Evolutionary conservation across 2,888 invertebrate genomes (phyloP).

Genomic region (Diaperis boleti): DNA sequence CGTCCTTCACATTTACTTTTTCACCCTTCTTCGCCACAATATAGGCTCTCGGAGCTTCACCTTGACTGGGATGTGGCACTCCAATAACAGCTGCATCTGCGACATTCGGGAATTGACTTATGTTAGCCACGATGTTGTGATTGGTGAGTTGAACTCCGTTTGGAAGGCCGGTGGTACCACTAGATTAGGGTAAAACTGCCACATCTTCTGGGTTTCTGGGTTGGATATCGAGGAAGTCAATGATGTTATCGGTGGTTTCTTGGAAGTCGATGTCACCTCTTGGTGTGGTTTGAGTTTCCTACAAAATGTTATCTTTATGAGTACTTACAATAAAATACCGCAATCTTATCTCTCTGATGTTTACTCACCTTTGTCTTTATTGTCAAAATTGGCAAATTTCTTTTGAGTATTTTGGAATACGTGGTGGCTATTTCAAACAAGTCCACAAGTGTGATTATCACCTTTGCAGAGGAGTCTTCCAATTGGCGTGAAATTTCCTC

Average conservation of each 20-base stretch:
- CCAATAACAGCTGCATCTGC: slow-evolving; percentile 88
- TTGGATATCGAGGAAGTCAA: slow-evolving; percentile 67
- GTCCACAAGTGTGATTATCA: neutral
- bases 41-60: slow-evolving; percentile 84
- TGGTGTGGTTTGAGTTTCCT: slow-evolving; percentile 59
- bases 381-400: slow-evolving; percentile 69
- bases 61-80: slow-evolving; percentile 74
- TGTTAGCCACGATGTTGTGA: slow-evolving; percentile 51
- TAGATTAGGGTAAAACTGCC: slow-evolving; percentile 82
- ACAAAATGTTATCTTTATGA: slow-evolving; percentile 43
- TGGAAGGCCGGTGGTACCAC: slow-evolving; percentile 86
- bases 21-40: slow-evolving; percentile 70
- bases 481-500: slow-evolving; percentile 32
- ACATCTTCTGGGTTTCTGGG: slow-evolving; percentile 70
- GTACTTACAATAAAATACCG: no score
- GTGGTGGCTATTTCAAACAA: neutral
- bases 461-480: slow-evolving; percentile 18
- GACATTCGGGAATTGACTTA: slow-evolving; percentile 64
- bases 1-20: slow-evolving; percentile 68
- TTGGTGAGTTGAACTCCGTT: slow-evolving; percentile 78
- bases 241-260: slow-evolving; percentile 66
- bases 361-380: slow-evolving; percentile 64
- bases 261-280: slow-evolving; percentile 70
- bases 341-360: neutral
- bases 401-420: slow-evolving; percentile 60